Base-by-base conservation (phyloP, 2,797 vertebrate species). In the Acanthurus leucopareius region DNA sequence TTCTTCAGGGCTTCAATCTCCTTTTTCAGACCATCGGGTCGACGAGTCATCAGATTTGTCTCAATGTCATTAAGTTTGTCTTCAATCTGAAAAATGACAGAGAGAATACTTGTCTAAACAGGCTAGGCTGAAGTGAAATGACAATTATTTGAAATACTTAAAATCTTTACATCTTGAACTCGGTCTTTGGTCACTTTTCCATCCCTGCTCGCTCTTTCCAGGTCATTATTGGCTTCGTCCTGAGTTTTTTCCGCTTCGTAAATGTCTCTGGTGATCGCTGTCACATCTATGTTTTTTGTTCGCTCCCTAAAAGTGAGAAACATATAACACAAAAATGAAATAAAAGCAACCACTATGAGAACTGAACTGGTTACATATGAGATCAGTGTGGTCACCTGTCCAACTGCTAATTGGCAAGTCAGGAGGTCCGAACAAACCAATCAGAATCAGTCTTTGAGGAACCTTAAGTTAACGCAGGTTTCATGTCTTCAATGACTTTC, bases 281-380 rank as follows among this genome's bases (percentile, higher is more conserved):
- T 86, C 64, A 93, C 80, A 69, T 93, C 84, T 10, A 95, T 89
- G 64, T 71, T 79, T 79, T 93, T 93, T 40, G 90, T 87, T 87
- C 77, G 83, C 70, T 95, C 91, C 86, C 97, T 98, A 57, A 69
- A 88, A 88, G 91, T 52, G 83, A 57, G 25, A 56, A 54, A 32
- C 10, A 49, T 45, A 1, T 8, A 40, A 35, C 14, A 57, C 17
- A 22, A 17, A 13, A 53, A 17, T 4, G 54, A 49, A 28, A 42
- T 42, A 44, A 51, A 15, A 51, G 19, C 2, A 49, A 49, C 10
- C 10, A 16, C 45, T 13, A 47, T 47, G 45, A 11, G 45, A 47
- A 47, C 1, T 7, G 47, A 9, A 17, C 17, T 49, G 15, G 7
- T 17, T 7, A 17, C 7, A 49, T 7, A 49, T 19, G 7, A 19